Conservation (phyloP, 2,888 invertebrate genomes). For the Pheosia tremula region DNA sequence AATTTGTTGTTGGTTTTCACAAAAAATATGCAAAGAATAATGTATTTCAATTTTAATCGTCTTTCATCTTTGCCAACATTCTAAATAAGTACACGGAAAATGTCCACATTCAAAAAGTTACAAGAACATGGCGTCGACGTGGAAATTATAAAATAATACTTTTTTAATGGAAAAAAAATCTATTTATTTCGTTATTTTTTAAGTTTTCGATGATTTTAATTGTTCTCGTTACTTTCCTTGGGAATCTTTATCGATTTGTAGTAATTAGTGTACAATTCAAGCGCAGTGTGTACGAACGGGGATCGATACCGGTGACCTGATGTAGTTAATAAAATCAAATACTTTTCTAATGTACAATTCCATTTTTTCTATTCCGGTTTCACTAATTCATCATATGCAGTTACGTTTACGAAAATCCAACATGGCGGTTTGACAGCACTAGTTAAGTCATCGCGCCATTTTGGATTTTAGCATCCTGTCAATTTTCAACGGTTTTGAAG, state of each 20-base stretch:
- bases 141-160: slow-evolving; percentile 48
- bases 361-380: slow-evolving; percentile 72
- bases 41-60: too few relatives aligned
- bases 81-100: too few relatives aligned
- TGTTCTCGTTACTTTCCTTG: slow-evolving; percentile 83
- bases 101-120: slow-evolving; percentile 30
- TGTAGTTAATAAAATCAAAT: slow-evolving; percentile 27
- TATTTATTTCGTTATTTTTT: slow-evolving; percentile 84
- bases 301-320: slow-evolving; percentile 42
- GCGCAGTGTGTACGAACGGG: slow-evolving; percentile 56
- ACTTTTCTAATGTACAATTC: slow-evolving; percentile 75
- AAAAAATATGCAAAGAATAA: too few relatives aligned
- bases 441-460: background rate
- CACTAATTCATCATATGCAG: slow-evolving; percentile 19
- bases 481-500: background rate
- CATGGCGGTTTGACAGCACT: background rate
- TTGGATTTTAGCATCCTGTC: background rate
- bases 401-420: slow-evolving; percentile 8
- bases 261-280: slow-evolving; percentile 66
- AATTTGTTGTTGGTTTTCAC: too few relatives aligned
- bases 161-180: slow-evolving; percentile 59
- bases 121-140: slow-evolving; percentile 50
- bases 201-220: slow-evolving; percentile 82
- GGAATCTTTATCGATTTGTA: slow-evolving; percentile 80
- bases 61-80: too few relatives aligned